These are phyloP conservation scores for Molossus molossus DNA, from an alignment of 2,797 vertebrate genomes.

Conservation along the genomic window DNA sequence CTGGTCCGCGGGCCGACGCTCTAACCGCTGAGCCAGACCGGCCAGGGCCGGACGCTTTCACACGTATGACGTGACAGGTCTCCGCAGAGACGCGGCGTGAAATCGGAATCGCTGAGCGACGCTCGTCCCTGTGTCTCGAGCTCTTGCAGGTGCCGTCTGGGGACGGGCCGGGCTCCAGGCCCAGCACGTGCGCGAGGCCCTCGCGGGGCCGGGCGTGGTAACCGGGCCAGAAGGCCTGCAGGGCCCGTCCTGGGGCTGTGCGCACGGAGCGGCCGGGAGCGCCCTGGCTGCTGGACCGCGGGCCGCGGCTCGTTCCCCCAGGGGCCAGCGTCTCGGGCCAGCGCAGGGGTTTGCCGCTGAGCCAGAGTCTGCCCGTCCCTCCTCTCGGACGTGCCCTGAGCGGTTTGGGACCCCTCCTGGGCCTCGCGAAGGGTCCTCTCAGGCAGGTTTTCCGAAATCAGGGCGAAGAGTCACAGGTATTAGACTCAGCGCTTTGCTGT, in stretches of 20 bases:
- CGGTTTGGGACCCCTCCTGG: background rate
- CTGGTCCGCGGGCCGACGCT: too few relatives aligned
- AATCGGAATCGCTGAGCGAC: accelerated
- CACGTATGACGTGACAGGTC: background rate
- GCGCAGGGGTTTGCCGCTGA: background rate
- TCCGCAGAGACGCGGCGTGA: background rate
- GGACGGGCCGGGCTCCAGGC: too few relatives aligned
- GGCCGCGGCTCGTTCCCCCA: background rate
- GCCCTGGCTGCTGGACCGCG: background rate
- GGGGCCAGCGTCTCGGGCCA: background rate
- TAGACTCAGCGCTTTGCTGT: background rate
- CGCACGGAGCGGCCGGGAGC: background rate
- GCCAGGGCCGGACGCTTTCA: background rate
- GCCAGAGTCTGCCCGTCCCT: background rate
- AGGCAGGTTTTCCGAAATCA: background rate
- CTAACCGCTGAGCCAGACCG: too few relatives aligned
- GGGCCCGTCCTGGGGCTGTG: background rate
- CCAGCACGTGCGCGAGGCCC: accelerated
- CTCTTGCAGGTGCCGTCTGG: background rate
- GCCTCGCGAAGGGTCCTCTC: background rate
- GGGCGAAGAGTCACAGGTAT: background rate
- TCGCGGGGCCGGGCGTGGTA: too few relatives aligned
- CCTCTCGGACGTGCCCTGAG: background rate
- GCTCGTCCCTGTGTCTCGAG: accelerated
- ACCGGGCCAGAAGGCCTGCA: background rate